Evolutionary conservation across 2,113 vertebrate genomes (phyloP).

Genomic region (Forbesichthys agassizii): DNA sequence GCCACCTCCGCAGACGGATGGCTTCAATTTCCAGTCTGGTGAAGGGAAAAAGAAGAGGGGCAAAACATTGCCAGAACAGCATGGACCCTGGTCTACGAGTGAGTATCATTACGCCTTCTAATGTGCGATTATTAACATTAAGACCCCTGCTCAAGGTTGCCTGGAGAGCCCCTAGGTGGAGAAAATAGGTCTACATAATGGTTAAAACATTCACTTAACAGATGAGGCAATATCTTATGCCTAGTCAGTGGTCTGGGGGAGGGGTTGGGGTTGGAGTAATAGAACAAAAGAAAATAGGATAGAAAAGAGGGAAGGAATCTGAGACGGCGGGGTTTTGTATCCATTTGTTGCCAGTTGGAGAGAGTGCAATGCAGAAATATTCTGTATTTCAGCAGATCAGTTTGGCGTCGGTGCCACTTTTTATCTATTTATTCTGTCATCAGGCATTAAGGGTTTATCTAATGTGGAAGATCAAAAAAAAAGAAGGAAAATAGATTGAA

Average conservation of each 20-base stretch:
- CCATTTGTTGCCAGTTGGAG: not conserved
- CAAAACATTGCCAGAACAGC: constrained; percentile 4
- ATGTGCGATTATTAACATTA: constrained; percentile 60
- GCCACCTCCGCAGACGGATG: constrained; percentile 54
- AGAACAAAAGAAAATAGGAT: constrained; percentile 26
- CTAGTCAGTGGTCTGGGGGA: constrained; percentile 37
- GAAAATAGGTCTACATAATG: constrained; percentile 32
- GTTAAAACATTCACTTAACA: constrained; percentile 33
- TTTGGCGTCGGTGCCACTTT: constrained; percentile 19
- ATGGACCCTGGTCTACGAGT: constrained; percentile 23
- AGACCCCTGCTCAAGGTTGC: constrained; percentile 11
- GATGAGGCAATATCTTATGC: constrained; percentile 57
- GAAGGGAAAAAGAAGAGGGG: constrained; percentile 13
- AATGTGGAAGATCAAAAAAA: constrained; percentile 23
- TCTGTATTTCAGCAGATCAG: constrained; percentile 21
- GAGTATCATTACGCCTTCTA: constrained; percentile 41
- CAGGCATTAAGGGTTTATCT: constrained; percentile 33
- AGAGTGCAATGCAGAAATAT: constrained; percentile 2
- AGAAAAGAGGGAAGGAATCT: not conserved
- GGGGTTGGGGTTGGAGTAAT: constrained; percentile 21
- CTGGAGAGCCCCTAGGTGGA: constrained; percentile 12
- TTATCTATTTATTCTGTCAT: constrained; percentile 45
- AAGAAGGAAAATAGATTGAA: not conserved
- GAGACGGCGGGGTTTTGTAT: not conserved
- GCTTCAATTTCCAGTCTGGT: constrained; percentile 60